Evolutionary conservation across 2,888 invertebrate species (phyloP).

Genomic region (Cosmopolites sordidus): DNA sequence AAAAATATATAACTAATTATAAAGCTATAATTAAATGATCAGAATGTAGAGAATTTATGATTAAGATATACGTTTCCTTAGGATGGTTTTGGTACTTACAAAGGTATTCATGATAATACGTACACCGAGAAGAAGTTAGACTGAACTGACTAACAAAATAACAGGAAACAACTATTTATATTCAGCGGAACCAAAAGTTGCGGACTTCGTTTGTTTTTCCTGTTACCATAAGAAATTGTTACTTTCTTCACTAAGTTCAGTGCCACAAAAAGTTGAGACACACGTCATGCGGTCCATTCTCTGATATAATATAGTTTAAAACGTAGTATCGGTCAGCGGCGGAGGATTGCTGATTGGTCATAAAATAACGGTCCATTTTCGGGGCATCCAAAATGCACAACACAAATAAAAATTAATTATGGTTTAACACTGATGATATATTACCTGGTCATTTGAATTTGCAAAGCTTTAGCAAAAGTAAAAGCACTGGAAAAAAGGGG

Average conservation of each 20-base stretch:
- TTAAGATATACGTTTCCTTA: too few relatives aligned
- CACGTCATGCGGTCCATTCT: constrained; percentile 23
- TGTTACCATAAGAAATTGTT: constrained; percentile 26
- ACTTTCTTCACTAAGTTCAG: constrained; percentile 25
- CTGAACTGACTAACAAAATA: constrained; percentile 18
- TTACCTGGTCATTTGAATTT: too few relatives aligned
- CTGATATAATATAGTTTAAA: constrained; percentile 19
- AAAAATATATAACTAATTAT: too few relatives aligned
- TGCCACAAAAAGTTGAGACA: constrained; percentile 19
- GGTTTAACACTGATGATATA: too few relatives aligned
- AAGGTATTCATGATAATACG: constrained; percentile 33
- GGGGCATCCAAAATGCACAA: too few relatives aligned
- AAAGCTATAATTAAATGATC: too few relatives aligned
- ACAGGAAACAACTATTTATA: constrained; percentile 28
- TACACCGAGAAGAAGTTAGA: constrained; percentile 24
- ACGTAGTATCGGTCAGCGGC: constrained; percentile 6
- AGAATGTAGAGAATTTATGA: too few relatives aligned
- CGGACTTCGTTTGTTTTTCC: constrained; percentile 18
- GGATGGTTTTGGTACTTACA: constrained; percentile 31
- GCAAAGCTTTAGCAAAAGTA: too few relatives aligned
- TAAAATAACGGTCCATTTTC: too few relatives aligned
- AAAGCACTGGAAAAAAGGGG: too few relatives aligned
- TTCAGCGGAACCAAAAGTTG: constrained; percentile 23
- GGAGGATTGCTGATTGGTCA: too few relatives aligned
- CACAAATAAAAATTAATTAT: too few relatives aligned